phyloP scores from a whole-genome alignment of 2,113 vertebrate genomes.

The Macrotus californicus region DNA sequence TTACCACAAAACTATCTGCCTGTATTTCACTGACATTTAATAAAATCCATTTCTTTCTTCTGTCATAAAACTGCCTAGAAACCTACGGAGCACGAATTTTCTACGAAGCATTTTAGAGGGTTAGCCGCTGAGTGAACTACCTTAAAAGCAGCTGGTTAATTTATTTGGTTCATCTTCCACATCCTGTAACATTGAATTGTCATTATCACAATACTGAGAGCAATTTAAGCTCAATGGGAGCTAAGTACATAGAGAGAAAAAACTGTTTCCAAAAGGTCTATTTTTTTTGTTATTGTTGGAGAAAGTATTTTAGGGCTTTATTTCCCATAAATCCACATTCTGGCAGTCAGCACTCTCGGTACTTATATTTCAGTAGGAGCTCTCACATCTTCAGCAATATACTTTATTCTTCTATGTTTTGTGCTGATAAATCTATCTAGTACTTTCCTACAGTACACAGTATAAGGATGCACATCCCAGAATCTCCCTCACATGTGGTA shows the following conservation, averaged over 20 bases:
- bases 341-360: slow-evolving; percentile 76
- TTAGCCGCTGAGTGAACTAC: slow-evolving; percentile 10
- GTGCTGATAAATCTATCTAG: slow-evolving; percentile 69
- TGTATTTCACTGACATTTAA: slow-evolving; percentile 47
- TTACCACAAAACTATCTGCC: slow-evolving; percentile 44
- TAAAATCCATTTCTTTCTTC: slow-evolving; percentile 60
- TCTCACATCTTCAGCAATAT: slow-evolving; percentile 65
- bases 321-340: slow-evolving; percentile 77
- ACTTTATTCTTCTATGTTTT: slow-evolving; percentile 55
- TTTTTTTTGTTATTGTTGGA: slow-evolving; percentile 57
- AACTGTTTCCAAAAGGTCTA: slow-evolving; percentile 47
- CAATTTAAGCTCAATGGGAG: slow-evolving; percentile 73
- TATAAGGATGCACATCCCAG: slow-evolving; percentile 31
- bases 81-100: slow-evolving; percentile 51
- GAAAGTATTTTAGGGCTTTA: slow-evolving; percentile 74
- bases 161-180: slow-evolving; percentile 71
- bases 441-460: slow-evolving; percentile 49
- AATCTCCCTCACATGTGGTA: neutral
- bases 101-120: slow-evolving; percentile 45
- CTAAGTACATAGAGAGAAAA: slow-evolving; percentile 57
- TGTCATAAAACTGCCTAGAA: slow-evolving; percentile 47
- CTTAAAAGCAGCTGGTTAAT: slow-evolving; percentile 69
- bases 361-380: slow-evolving; percentile 78
- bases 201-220: slow-evolving; percentile 72
- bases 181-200: slow-evolving; percentile 66